Evolutionary conservation across 2,113 vertebrate genomes (phyloP).

Genomic region (Istiophorus platypterus): DNA sequence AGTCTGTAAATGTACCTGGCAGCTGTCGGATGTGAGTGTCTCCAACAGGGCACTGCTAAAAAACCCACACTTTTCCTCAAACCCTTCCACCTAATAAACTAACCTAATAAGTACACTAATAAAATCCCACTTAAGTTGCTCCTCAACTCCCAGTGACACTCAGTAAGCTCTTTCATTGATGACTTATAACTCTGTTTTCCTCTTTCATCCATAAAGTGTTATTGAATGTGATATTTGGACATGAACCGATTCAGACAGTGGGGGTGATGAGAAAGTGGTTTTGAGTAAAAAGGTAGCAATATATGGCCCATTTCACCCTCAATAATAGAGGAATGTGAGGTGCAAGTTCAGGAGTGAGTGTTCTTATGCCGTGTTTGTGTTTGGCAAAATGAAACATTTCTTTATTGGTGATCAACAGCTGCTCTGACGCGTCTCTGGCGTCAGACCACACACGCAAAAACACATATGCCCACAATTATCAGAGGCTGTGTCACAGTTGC

Average conservation of each 20-base stretch:
- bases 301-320: constrained; percentile 38
- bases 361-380: constrained; percentile 13
- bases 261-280: constrained; percentile 45
- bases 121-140: constrained; percentile 22
- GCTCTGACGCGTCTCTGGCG: constrained; percentile 28
- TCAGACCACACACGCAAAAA: constrained; percentile 9
- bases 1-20: constrained; percentile 33
- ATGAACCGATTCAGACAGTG: constrained; percentile 44
- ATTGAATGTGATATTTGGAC: constrained; percentile 26
- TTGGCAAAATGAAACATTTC: constrained; percentile 31
- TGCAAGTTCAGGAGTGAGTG: background rate
- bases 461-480: constrained; percentile 31
- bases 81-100: constrained; percentile 14
- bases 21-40: constrained; percentile 14
- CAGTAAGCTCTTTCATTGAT: constrained; percentile 16
- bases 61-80: constrained; percentile 16
- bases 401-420: constrained; percentile 59
- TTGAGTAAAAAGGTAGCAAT: constrained; percentile 44
- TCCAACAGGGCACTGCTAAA: constrained; percentile 20
- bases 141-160: constrained; percentile 3
- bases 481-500: constrained; percentile 46
- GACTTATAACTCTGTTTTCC: background rate
- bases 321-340: constrained; percentile 20
- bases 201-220: constrained; percentile 18
- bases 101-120: constrained; percentile 42